phyloP scores from a whole-genome alignment of 1,140 invertebrate species.

The Drosophila saltans region DNA sequence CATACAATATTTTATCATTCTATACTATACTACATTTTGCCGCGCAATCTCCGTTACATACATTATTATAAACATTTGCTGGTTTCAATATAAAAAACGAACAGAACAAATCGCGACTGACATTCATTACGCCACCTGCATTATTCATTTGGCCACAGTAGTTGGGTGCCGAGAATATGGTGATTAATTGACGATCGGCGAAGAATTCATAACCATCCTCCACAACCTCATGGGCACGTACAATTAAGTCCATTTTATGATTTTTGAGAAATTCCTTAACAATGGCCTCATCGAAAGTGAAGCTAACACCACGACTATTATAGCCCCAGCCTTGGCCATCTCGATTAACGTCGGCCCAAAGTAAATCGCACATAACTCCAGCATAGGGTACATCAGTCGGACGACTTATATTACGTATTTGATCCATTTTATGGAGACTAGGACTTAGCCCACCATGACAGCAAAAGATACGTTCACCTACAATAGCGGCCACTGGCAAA shows the following conservation, averaged over 20 bases:
- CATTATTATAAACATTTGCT: neutral
- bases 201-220: conserved; percentile 95
- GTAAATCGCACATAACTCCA: conserved; percentile 90
- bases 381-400: conserved; percentile 95
- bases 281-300: conserved; percentile 91
- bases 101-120: conserved; percentile 19
- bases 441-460: conserved; percentile 92
- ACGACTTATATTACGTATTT: conserved; percentile 93
- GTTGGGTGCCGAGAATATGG: conserved; percentile 92
- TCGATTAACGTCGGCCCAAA: conserved; percentile 95
- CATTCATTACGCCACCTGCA: conserved; percentile 98
- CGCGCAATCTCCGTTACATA: neutral
- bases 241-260: conserved; percentile 92
- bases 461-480: conserved; percentile 93
- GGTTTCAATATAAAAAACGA: conserved; percentile 44
- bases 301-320: conserved; percentile 92
- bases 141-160: conserved; percentile 95
- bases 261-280: conserved; percentile 91
- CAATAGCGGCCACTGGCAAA: conserved; percentile 91
- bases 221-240: conserved; percentile 94
- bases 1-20: neutral
- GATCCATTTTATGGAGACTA: conserved; percentile 93
- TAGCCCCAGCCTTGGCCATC: conserved; percentile 90
- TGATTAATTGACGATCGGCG: conserved; percentile 89
- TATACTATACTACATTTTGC: neutral